Evolutionary conservation across 2,113 vertebrate genomes (phyloP), one percentile per base, ranked within the genome.

Genomic region (Cygnus buccinator): DNA sequence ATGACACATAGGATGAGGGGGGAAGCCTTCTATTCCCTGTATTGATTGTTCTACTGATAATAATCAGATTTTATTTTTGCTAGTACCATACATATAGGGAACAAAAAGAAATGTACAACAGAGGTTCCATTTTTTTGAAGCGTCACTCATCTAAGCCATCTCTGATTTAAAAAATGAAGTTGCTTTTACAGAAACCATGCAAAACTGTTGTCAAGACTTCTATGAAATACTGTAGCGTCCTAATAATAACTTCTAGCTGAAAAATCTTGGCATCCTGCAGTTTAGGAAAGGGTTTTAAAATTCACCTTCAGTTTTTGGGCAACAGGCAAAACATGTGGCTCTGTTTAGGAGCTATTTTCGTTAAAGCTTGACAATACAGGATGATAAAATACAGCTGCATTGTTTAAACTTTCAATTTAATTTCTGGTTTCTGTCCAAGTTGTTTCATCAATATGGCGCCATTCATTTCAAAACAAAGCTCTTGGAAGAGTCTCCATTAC

Each of bases 381-480:
- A 96, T 95, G 95, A 97, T 97, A 95, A 96, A 97, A 95, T 95
- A 91, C 94, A 97, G 95, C 94, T 96, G 97, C 93, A 93, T 94
- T 96, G 93, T 95, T 96, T 94, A 95, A 97, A 96, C 90, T 97
- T 95, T 95, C 90, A 94, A 95, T 97, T 97, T 93, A 95, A 93
- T 94, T 91, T 89, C 92, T 97, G 94, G 92, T 92, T 76, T 29
- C 11, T 37, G 59, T 93, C 95, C 96, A 95, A 75, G 93, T 70
- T 92, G 89, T 94, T 97, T 92, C 96, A 95, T 96, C 94, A 94
- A 95, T 94, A 92, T 88, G 92, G 96, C 90, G 92, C 91, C 92
- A 95, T 91, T 96, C 95, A 82, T 90, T 93, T 95, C 89, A 92
- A 95, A 97, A 96, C 93, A 97, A 94, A 95, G 87, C 89, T 81